A percentile compares a stretch with the other conserved stretches of the same genome.
phyloP scores from a whole-genome alignment of 2,113 vertebrate genomes.

The Panthera leo region DNA sequence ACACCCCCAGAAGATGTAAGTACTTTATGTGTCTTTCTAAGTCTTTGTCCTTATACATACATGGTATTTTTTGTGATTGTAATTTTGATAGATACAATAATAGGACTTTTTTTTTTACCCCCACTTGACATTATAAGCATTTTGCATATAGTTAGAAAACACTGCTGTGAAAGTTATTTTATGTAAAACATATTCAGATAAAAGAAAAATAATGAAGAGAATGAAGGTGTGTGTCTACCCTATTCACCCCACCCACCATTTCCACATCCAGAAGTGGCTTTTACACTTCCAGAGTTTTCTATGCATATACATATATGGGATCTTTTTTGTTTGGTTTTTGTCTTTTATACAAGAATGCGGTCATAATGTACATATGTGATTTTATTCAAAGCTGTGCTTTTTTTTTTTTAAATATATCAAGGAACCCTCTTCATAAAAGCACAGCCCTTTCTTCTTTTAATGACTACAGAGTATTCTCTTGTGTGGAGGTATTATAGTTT shows the following conservation, averaged over 20 bases:
- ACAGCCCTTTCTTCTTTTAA: not conserved
- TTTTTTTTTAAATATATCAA: not conserved
- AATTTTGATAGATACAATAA: conserved; percentile 7
- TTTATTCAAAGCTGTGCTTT: not conserved
- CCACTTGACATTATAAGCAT: not conserved
- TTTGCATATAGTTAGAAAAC: conserved; percentile 4
- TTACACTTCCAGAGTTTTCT: not conserved
- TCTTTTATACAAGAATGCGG: not conserved
- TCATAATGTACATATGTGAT: not conserved
- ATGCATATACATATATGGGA: not conserved
- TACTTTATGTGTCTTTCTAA: conserved; percentile 15
- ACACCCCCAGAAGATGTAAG: not conserved
- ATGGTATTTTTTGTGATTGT: not conserved
- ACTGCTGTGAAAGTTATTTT: not conserved
- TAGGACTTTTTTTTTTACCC: not conserved
- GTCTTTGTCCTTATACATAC: conserved; percentile 13
- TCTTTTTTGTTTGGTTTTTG: not conserved
- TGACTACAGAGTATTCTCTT: not conserved
- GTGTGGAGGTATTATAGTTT: too few relatives aligned
- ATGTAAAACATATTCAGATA: not conserved
- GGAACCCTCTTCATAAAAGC: not conserved
- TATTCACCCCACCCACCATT: not conserved
- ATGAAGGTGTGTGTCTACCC: not conserved
- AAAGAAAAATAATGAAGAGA: not conserved
- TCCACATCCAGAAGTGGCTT: not conserved